Base-by-base conservation (phyloP, 1,140 invertebrate genomes). In the Drosophila kikkawai region DNA sequence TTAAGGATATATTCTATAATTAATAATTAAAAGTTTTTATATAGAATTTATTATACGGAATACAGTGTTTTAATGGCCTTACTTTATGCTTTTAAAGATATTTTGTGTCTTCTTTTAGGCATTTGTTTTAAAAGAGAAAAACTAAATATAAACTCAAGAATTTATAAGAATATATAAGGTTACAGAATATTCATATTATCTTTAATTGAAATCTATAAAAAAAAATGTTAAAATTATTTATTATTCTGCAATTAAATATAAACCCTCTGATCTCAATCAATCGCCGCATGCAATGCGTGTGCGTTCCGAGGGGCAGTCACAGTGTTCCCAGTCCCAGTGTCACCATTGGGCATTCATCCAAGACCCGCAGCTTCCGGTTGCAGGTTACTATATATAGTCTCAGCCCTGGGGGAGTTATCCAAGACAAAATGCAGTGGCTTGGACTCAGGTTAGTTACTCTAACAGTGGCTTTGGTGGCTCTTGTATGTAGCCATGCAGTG, bases 331-430 rank as follows among this genome's bases (percentile, higher is more conserved):
- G 19, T 53, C 7, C 50, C 61, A 47, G 47, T 82, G 78, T 81
- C 82, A 78, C 70, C 75, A 50, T 66, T 86, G 76, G 17, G 67
- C 83, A 59, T 71, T 88, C 84, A 87, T 53, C 65, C 84, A 75
- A 53, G 56, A 80, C 83, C 48, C 19, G 29, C 17, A 17, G 50
- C 32, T 64, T 87, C 83, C 83, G 83, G 66, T 55, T 39, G n/a
- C 13, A 11, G 26, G 13, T 3, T 7, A 50, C 44, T 82, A 86
- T 87, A 86, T 79, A 61, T 63, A 39, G 34, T 3, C 13, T 4
- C 2, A 13, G 17, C 39, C 6, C 51, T 11, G 29, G 29, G 29
- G n/a, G 34, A 66, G 36, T 55, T 51, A 9, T 13, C 1, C 5
- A 39, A 34, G 19, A 32, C 66, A 77, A 61, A 71, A 84, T 84